Evolutionary conservation across 30 jellyfish, hydroid and myxozoan species (phyloP), one percentile per base, ranked within the genome.

Genomic region (Aurelia aurita): DNA sequence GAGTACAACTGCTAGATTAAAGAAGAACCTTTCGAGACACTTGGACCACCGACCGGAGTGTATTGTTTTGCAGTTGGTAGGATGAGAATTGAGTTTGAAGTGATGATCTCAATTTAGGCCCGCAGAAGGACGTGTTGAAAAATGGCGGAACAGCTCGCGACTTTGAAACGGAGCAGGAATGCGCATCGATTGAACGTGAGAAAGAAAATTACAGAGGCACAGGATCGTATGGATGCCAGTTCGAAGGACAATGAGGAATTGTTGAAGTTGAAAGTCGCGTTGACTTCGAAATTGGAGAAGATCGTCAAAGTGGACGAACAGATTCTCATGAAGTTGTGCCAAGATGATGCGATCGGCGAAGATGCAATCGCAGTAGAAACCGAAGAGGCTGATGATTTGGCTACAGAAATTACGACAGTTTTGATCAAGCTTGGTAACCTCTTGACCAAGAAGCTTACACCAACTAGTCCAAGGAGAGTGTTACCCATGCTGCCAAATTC

Each of bases 391-490:
- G 39, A 31, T 31, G 39, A 31, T 2, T 31, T 31, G 39, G 39
- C 39, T 31, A 31, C 63, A 53, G 23, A 6, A 53, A 6, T n/a
- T 53, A 16, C 5, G 7, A 53, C 63, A 6, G 7, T 53, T 16
- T 53, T 53, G 63, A 53, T 53, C 63, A 53, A 53, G 63, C n/a
- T 53, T 53, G 63, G 5, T 53, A 6, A 6, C 63, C 63, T 53
- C 5, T 53, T 53, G 23, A 53, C n/a, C 5, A 53, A 53, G 63
- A 53, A 53, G 5, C 5, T 6, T 1, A 53, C 63, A 53, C 63
- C 63, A 6, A 53, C 63, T 1, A 53, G n/a, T 53, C 63, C 63
- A 53, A 53, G 63, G 63, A 53, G 63, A 53, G 63, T 53, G 63
- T 6, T 53, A 53, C 63, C 63, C 5, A 53, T n/a, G 39, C 39